Percentiles rank a stretch among this genome's conserved stretches.
phyloP scores from a whole-genome alignment of 2,888 invertebrate species.

The Dicranocentrus wangi region DNA sequence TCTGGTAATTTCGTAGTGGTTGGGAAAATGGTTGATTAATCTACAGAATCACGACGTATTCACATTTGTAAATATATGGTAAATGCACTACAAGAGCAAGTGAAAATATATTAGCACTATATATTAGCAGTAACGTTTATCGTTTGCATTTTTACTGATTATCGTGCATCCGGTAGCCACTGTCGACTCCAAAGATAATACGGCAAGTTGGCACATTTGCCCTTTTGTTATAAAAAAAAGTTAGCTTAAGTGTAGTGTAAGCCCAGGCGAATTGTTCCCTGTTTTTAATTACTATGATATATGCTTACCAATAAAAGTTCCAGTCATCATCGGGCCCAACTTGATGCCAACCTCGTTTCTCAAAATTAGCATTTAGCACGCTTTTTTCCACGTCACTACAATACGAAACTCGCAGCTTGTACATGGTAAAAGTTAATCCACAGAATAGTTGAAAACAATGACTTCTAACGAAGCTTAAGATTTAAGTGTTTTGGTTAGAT shows the following conservation, averaged over 20 bases:
- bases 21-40: slow-evolving; percentile 96
- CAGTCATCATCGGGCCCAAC: slow-evolving; percentile 93
- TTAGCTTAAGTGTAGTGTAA: neutral
- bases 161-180: slow-evolving; percentile 92
- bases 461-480: too few relatives aligned
- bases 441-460: neutral
- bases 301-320: slow-evolving; percentile 91
- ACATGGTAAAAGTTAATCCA: slow-evolving; percentile 21
- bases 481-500: too few relatives aligned
- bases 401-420: slow-evolving; percentile 79
- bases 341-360: slow-evolving; percentile 91
- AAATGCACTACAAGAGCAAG: slow-evolving; percentile 9
- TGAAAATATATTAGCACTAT: neutral
- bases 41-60: slow-evolving; percentile 73
- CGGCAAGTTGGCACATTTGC: slow-evolving; percentile 93
- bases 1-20: slow-evolving; percentile 94
- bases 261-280: too few relatives aligned
- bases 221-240: slow-evolving; percentile 76
- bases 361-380: slow-evolving; percentile 92
- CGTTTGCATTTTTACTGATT: slow-evolving; percentile 81
- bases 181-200: slow-evolving; percentile 92
- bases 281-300: too few relatives aligned
- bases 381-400: slow-evolving; percentile 95
- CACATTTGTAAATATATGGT: slow-evolving; percentile 29
- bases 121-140: too few relatives aligned